Conservation (phyloP, 2,888 invertebrate genomes). For the Lissonota sp. region DNA sequence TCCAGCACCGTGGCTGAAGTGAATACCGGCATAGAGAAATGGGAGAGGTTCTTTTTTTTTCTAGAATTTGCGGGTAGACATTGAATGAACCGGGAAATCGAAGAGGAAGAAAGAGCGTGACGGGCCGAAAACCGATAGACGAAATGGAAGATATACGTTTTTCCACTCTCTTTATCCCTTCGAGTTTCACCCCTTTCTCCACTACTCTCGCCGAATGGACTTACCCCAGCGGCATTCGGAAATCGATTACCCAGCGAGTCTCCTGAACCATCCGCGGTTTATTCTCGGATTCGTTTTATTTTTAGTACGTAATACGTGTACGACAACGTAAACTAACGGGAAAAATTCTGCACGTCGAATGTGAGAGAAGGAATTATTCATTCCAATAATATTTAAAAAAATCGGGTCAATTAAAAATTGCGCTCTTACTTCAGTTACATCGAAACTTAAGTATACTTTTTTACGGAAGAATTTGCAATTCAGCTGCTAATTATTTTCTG, state of each 20-base stretch:
- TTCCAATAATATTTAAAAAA: too few species aligned
- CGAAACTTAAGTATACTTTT: too few species aligned
- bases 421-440: too few species aligned
- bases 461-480: too few species aligned
- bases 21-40: conserved; percentile 4
- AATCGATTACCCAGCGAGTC: conserved; percentile 46
- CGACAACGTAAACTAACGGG: conserved; percentile 5
- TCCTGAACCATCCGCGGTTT: conserved; percentile 35
- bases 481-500: too few species aligned
- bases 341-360: background rate
- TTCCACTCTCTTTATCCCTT: conserved; percentile 47
- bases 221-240: conserved; percentile 42
- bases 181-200: background rate
- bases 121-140: conserved; percentile 31
- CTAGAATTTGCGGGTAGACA: conserved; percentile 40
- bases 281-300: conserved; percentile 20
- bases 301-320: background rate
- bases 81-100: conserved; percentile 49
- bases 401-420: too few species aligned
- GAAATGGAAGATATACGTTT: conserved; percentile 39
- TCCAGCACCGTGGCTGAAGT: background rate
- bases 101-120: conserved; percentile 19
- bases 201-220: conserved; percentile 12
- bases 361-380: background rate
- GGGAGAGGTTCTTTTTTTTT: conserved; percentile 1